phyloP scores from a whole-genome alignment of 2,888 invertebrate species.

The Sceliomorpha sp. region DNA sequence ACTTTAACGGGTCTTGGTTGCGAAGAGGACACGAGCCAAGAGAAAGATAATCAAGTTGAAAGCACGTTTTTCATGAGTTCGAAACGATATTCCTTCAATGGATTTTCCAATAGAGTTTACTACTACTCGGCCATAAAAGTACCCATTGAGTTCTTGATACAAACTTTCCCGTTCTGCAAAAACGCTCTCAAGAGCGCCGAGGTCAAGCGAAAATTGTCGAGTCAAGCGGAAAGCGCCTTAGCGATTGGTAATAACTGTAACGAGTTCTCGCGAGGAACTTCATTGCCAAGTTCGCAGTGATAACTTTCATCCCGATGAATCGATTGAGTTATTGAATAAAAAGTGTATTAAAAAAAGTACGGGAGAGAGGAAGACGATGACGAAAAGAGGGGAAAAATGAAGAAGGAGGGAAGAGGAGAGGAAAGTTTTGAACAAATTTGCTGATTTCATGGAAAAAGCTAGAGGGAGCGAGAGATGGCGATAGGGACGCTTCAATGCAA shows the following conservation, averaged over 20 bases:
- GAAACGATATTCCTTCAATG: conserved; percentile 32
- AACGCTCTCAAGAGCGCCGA: conserved; percentile 19
- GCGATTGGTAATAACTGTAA: conserved; percentile 36
- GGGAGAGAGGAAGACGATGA: too few species aligned
- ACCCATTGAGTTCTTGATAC: conserved; percentile 40
- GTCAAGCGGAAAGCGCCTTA: conserved; percentile 28
- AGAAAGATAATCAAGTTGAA: conserved; percentile 26
- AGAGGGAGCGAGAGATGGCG: too few species aligned
- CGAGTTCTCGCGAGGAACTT: conserved; percentile 29
- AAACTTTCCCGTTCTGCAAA: conserved; percentile 38
- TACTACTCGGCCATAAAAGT: conserved; percentile 29
- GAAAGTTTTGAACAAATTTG: conserved; percentile 33
- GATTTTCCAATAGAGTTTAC: conserved; percentile 34
- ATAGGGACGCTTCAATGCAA: conserved; percentile 6
- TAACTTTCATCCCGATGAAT: conserved; percentile 22
- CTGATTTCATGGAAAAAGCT: neutral
- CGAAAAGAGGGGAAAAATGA: too few species aligned
- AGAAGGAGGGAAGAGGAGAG: too few species aligned
- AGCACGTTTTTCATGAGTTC: conserved; percentile 20
- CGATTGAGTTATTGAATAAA: conserved; percentile 28
- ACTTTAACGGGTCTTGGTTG: too few species aligned
- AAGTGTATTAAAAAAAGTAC: conserved; percentile 22
- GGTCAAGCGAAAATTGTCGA: conserved; percentile 44
- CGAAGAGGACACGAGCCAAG: too few species aligned
- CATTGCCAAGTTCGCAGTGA: conserved; percentile 18